Conservation (phyloP, 2,797 vertebrate species). For the Gymnothorax javanicus region DNA sequence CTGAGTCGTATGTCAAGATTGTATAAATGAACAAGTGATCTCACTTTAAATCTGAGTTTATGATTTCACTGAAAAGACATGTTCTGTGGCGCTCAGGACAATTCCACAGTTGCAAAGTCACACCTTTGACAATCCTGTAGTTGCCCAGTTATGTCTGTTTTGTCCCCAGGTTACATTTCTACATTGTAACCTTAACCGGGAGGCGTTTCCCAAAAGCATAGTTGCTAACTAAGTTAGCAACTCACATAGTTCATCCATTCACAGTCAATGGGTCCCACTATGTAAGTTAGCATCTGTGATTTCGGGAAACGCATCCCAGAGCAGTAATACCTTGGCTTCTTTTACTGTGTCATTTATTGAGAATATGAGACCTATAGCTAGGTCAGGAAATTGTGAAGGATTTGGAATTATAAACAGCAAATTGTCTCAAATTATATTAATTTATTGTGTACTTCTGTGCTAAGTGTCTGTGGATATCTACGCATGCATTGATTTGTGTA, state of each 20-base stretch:
- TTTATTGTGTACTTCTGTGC: background rate
- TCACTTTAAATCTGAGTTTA: background rate
- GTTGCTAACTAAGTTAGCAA: too few species aligned
- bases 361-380: background rate
- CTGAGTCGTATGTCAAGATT: background rate
- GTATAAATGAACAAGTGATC: background rate
- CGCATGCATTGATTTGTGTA: too few species aligned
- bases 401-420: background rate
- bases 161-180: background rate
- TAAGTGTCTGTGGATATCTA: too few species aligned
- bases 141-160: background rate
- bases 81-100: background rate
- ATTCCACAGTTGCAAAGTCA: background rate
- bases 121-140: background rate
- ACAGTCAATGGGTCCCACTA: too few species aligned
- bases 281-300: too few species aligned
- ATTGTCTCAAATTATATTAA: background rate
- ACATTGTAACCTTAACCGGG: background rate
- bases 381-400: background rate
- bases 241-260: too few species aligned
- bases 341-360: background rate
- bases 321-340: background rate
- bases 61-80: background rate
- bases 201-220: background rate
- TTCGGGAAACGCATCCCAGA: too few species aligned